A percentile compares a stretch with the other conserved stretches of the same genome.
These are phyloP conservation scores for Ectobius pallidus DNA, from an alignment of 2,888 invertebrate genomes.

Conservation along the genomic window DNA sequence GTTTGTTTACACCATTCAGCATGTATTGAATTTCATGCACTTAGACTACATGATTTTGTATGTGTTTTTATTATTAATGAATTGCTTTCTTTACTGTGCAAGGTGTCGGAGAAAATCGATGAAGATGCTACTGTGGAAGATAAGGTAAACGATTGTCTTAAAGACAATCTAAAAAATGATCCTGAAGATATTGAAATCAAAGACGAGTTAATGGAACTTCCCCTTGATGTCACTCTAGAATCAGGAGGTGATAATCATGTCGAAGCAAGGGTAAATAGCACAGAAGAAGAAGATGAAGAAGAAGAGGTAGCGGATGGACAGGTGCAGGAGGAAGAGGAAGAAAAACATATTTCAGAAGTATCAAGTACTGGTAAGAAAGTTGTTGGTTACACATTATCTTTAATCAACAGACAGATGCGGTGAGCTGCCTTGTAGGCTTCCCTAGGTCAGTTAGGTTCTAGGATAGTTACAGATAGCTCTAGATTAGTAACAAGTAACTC, in stretches of 20 bases:
- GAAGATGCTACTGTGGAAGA: neutral
- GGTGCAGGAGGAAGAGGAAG: neutral
- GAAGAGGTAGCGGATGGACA: neutral
- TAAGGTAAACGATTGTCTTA: neutral
- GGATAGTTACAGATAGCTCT: too few species aligned
- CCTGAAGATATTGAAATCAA: conserved; percentile 34
- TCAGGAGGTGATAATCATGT: conserved; percentile 30
- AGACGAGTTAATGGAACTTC: conserved; percentile 38
- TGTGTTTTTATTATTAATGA: neutral
- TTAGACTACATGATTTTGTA: neutral
- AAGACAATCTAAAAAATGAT: conserved; percentile 33
- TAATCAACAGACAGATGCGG: too few species aligned
- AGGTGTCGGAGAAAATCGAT: neutral
- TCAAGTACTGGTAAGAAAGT: too few species aligned
- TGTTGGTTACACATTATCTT: too few species aligned
- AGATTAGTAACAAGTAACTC: too few species aligned
- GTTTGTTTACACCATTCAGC: too few species aligned
- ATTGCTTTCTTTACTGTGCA: neutral
- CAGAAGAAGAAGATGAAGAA: neutral
- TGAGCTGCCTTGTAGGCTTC: too few species aligned
- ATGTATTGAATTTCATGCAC: neutral
- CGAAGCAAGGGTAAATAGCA: conserved; percentile 22
- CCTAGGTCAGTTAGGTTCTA: too few species aligned
- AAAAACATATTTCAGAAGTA: neutral
- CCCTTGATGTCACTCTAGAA: conserved; percentile 35